These are phyloP conservation scores for Tubiluchus corallicola DNA, from an alignment of 2,888 invertebrate genomes.

Conservation along the genomic window DNA sequence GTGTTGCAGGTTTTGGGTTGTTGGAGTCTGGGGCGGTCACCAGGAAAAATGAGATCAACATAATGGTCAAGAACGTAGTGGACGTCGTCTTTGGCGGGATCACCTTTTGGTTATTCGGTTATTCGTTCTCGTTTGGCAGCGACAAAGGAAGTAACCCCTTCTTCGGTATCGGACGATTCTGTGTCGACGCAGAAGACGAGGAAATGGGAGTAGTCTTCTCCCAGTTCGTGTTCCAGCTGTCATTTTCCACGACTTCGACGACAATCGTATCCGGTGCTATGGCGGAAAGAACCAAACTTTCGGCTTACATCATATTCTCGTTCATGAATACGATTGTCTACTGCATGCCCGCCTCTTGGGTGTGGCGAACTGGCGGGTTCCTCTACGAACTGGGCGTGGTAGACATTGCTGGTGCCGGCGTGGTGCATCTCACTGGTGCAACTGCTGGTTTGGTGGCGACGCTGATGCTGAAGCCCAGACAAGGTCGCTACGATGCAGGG, in stretches of 20 bases:
- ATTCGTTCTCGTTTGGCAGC: slow-evolving; percentile 21
- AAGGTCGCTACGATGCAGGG: slow-evolving; percentile 47
- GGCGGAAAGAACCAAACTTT: slow-evolving; percentile 60
- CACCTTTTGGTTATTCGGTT: slow-evolving; percentile 16
- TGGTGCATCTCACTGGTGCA: slow-evolving; percentile 65
- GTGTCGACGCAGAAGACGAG: slow-evolving; percentile 24
- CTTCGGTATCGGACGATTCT: slow-evolving; percentile 29
- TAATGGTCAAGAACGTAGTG: not conserved
- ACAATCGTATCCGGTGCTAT: slow-evolving; percentile 85
- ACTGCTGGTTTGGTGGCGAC: slow-evolving; percentile 64
- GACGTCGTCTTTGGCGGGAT: slow-evolving; percentile 3
- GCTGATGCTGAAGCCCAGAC: slow-evolving; percentile 66
- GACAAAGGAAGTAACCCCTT: slow-evolving; percentile 24
- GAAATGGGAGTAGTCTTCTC: slow-evolving; percentile 24
- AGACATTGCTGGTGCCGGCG: slow-evolving; percentile 65
- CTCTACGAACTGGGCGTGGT: slow-evolving; percentile 67
- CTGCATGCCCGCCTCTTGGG: slow-evolving; percentile 54
- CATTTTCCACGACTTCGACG: slow-evolving; percentile 72
- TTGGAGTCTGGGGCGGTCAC: slow-evolving; percentile 1
- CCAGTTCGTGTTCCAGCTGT: slow-evolving; percentile 32
- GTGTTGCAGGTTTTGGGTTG: not conserved
- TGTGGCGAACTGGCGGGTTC: slow-evolving; percentile 53
- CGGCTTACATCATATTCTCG: slow-evolving; percentile 75
- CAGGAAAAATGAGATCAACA: not conserved
- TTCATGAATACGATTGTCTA: slow-evolving; percentile 71